Base-by-base conservation (phyloP, 1,140 invertebrate genomes). In the Caenorhabditis brenneri region DNA sequence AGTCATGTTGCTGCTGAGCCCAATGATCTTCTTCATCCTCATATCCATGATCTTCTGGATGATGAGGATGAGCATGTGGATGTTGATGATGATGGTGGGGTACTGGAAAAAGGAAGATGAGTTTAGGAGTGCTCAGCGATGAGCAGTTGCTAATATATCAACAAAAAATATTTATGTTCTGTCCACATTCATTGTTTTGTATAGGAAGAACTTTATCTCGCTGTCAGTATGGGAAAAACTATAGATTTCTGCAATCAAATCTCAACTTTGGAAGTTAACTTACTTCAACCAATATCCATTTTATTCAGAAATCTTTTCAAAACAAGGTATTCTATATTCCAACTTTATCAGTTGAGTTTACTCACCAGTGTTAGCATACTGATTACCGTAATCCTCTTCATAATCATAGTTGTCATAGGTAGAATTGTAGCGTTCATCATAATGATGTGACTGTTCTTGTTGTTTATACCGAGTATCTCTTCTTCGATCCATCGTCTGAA, bases 301-400 rank as follows among this genome's bases (percentile, higher is more conserved):
- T 42, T 42, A 12, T 5, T 42, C 12, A 6, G 5, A 42, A 42
- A 42, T 5, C 12, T 42, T 42, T 51, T 16, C 15, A 51, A 51
- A 51, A 9, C 49, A 19, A 51, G 19, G 22, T 51, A 5, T 19
- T 51, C n/a, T n/a, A n/a, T n/a, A n/a, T n/a, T n/a, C n/a, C n/a
- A n/a, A n/a, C n/a, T n/a, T n/a, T n/a, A n/a, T n/a, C n/a, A n/a
- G n/a, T n/a, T n/a, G n/a, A n/a, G n/a, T n/a, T n/a, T 24, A 33
- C 65, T 74, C 12, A 74, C 65, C 65, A 5, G 65, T 74, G 10
- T 74, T 74, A 5, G 65, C 65, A 24, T 74, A 74, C 36, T 74
- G 65, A 74, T 74, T 74, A 74, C 65, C 65, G 29, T 74, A 74
- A 42, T 74, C 65, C 36, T 74, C 65, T 74, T 74, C 65, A 29